Evolutionary conservation across 1,140 invertebrate species (phyloP).

Genomic region (Macrotrachela quadricornifera): DNA sequence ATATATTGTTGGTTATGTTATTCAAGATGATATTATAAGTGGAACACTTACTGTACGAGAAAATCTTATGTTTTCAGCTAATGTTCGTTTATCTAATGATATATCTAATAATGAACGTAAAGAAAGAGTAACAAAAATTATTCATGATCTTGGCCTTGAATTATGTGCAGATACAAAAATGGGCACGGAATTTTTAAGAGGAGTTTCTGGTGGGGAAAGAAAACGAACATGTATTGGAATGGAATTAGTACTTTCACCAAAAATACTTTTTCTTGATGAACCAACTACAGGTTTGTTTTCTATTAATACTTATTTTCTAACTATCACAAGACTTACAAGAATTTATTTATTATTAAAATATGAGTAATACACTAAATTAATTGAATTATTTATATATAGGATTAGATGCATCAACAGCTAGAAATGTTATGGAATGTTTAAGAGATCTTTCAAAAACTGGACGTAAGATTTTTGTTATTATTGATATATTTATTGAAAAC

Average conservation of each 20-base stretch:
- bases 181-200: constrained; percentile 26
- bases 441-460: no score
- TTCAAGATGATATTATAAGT: constrained; percentile 12
- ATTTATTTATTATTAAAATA: no score
- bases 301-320: constrained; percentile 19
- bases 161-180: constrained; percentile 22
- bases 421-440: constrained; percentile 25
- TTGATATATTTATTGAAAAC: no score
- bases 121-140: constrained; percentile 17
- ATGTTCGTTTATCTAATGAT: constrained; percentile 16
- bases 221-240: constrained; percentile 29
- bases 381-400: constrained; percentile 5
- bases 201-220: constrained; percentile 27
- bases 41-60: constrained; percentile 15
- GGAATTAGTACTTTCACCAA: constrained; percentile 28
- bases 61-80: constrained; percentile 26
- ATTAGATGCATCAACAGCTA: constrained; percentile 27
- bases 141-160: constrained; percentile 19
- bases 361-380: no score
- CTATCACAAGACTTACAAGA: no score
- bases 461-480: no score
- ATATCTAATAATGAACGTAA: constrained; percentile 13
- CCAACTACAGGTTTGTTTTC: constrained; percentile 27
- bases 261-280: constrained; percentile 28
- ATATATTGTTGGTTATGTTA: no score